Conservation (phyloP, 2,888 invertebrate genomes). For the Nasonovia ribisnigri region DNA sequence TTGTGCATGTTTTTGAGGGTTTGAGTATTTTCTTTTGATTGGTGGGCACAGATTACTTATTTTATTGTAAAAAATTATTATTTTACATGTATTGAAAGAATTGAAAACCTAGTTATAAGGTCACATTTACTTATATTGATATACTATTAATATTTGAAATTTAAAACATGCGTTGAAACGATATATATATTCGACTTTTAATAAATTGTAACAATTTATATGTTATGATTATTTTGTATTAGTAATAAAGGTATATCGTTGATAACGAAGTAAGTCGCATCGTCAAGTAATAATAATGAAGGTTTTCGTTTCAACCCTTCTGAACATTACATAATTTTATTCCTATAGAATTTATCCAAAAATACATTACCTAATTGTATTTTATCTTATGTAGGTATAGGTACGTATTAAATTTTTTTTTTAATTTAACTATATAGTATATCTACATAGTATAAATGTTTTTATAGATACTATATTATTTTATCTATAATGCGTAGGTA, state of each 20-base stretch:
- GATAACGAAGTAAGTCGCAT: background rate
- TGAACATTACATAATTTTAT: background rate
- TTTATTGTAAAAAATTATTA: background rate
- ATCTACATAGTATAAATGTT: background rate
- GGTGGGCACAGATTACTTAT: background rate
- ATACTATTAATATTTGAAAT: background rate
- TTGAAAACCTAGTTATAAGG: background rate
- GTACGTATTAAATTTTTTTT: background rate
- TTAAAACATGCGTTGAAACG: background rate
- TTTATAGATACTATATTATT: background rate
- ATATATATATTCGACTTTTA: background rate
- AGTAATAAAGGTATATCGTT: background rate
- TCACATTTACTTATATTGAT: background rate
- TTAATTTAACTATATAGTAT: background rate
- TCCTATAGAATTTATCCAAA: background rate
- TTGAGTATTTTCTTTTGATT: background rate
- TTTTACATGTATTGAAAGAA: background rate
- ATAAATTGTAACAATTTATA: background rate
- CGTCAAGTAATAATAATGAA: background rate
- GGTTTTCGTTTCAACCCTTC: background rate
- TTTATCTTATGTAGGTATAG: background rate
- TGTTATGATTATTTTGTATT: background rate
- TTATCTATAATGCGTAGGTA: background rate
- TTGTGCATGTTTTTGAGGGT: background rate
- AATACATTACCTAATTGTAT: background rate